These are phyloP conservation scores for Autographa gamma DNA, from an alignment of 2,888 invertebrate species.

Conservation along the genomic window DNA sequence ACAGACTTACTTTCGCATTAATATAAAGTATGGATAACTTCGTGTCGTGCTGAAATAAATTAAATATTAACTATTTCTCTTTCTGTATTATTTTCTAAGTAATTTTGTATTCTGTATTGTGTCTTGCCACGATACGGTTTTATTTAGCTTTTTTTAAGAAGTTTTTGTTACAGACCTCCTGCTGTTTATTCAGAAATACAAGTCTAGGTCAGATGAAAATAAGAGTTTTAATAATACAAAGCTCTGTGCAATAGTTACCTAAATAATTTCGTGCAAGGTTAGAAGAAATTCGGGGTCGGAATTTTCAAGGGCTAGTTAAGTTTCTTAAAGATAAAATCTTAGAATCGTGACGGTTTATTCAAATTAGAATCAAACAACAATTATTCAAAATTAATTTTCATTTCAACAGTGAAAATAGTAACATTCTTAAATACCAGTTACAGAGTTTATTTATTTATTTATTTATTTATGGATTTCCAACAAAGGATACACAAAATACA, in stretches of 20 bases:
- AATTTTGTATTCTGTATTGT: not conserved
- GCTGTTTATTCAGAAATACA: not conserved
- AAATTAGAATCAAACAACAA: not conserved
- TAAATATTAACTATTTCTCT: not conserved
- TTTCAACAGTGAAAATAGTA: slow-evolving; percentile 3
- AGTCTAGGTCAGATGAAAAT: slow-evolving; percentile 4
- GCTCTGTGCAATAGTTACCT: not conserved
- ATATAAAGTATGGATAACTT: not conserved
- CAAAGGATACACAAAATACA: too few species aligned
- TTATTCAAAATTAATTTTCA: not conserved
- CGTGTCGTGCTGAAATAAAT: slow-evolving; percentile 1
- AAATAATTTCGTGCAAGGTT: not conserved
- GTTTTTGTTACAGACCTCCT: not conserved
- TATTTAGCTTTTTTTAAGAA: not conserved
- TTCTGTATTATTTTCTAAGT: not conserved
- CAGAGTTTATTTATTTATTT: too few species aligned
- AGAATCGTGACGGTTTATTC: not conserved
- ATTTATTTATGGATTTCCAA: too few species aligned
- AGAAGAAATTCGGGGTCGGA: not conserved
- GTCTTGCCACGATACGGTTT: not conserved
- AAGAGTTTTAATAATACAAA: not conserved
- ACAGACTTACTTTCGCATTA: not conserved
- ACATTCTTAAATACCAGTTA: not conserved
- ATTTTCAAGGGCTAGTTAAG: not conserved
- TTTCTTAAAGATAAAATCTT: not conserved